Evolutionary conservation across 2,888 invertebrate species (phyloP), one percentile per base, ranked within the genome.

Genomic region (Colletes collaris): DNA sequence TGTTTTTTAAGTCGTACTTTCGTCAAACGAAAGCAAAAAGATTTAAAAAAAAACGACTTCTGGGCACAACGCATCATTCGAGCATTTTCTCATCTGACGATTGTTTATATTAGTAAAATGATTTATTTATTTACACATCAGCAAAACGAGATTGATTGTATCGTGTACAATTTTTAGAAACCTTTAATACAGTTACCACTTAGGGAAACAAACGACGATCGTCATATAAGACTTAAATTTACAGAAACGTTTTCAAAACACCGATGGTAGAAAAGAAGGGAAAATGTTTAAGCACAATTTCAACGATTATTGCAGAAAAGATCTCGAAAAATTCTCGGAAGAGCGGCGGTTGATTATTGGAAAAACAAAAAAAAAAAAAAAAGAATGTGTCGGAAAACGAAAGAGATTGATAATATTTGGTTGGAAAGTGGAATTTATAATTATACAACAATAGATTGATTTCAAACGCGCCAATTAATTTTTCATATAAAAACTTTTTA

Each of bases 41-140:
- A 56, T 56, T 62, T 71, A 4, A 1, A 58, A 58, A 58, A 44
- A 60, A 78, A 59, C 70, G 85, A 88, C 89, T 90, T 85, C 84
- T 86, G 90, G 84, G 89, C 90, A 89, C 89, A 89, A 88, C 87
- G 84, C 85, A 87, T 89, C 83, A 81, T 70, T 65, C 73, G 88
- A 87, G 86, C 84, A 86, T 82, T 83, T 82, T 85, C 81, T 87
- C 86, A 79, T 84, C 79, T 76, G 79, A 86, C 77, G 77, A 86
- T 87, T 88, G 84, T 89, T 88, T 74, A 85, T 88, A 84, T 87
- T 84, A 66, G 85, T 63, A 77, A 85, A 86, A 86, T 82, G 68
- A 84, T 86, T 82, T 73, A 81, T 85, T 44, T 87, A 81, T 87
- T 88, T 81, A 80, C 53, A 71, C 81, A 79, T 16, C 83, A 81